phyloP scores from a whole-genome alignment of 2,888 invertebrate genomes.

The Callyntrura sp. region DNA sequence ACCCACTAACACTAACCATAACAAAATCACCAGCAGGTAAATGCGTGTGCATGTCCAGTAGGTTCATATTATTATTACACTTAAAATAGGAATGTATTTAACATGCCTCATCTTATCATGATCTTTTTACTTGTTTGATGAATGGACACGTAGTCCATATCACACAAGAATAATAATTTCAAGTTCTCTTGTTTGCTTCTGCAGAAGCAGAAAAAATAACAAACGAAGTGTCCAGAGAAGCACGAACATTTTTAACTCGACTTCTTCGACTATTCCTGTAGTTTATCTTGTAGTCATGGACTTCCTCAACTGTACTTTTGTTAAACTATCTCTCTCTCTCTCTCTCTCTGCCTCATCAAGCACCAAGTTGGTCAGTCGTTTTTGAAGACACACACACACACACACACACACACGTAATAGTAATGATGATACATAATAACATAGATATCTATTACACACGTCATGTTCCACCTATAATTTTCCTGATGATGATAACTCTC shows the following conservation, averaged over 20 bases:
- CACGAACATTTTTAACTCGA: slow-evolving; percentile 19
- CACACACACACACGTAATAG: slow-evolving; percentile 16
- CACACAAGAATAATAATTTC: neutral
- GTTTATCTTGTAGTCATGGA: slow-evolving; percentile 18
- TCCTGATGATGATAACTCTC: neutral
- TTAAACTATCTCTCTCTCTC: neutral
- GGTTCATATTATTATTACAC: neutral
- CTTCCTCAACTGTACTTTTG: slow-evolving; percentile 69
- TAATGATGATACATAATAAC: neutral
- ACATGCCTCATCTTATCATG: slow-evolving; percentile 1
- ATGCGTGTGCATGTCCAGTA: too few relatives aligned
- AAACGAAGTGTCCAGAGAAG: slow-evolving; percentile 5
- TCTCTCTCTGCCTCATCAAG: neutral
- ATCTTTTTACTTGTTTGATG: neutral
- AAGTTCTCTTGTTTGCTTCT: neutral
- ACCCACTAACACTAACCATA: too few relatives aligned
- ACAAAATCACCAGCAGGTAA: too few relatives aligned
- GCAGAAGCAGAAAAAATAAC: neutral
- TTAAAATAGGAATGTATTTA: neutral
- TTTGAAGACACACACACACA: too few relatives aligned
- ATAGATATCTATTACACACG: slow-evolving; percentile 4
- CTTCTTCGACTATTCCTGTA: neutral
- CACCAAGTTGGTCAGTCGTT: neutral
- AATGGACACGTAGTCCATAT: neutral
- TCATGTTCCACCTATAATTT: slow-evolving; percentile 3